phyloP scores from a whole-genome alignment of 2,797 vertebrate species.

The Chloroceryle amazona region DNA sequence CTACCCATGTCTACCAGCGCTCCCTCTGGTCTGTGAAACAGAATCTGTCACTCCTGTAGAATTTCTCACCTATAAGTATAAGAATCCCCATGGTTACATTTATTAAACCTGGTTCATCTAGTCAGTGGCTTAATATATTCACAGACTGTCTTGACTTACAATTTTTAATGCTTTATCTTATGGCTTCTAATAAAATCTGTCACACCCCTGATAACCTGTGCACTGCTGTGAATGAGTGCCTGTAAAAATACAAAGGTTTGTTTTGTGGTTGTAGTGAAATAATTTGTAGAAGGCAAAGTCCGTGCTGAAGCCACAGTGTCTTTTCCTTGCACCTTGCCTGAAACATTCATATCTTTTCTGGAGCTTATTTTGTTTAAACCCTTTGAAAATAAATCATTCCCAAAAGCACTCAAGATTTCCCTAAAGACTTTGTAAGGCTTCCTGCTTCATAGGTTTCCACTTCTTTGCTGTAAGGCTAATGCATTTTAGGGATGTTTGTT shows the following conservation, averaged over 20 bases:
- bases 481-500: slow-evolving; percentile 76
- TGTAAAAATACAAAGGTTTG: background rate
- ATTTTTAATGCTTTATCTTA: slow-evolving; percentile 9
- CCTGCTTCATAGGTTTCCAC: slow-evolving; percentile 73
- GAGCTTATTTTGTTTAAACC: slow-evolving; percentile 72
- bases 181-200: slow-evolving; percentile 7
- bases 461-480: slow-evolving; percentile 75
- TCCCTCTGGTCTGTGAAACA: background rate
- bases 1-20: background rate
- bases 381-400: slow-evolving; percentile 81
- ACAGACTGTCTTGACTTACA: background rate
- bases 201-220: background rate
- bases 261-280: slow-evolving; percentile 11
- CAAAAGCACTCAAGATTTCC: slow-evolving; percentile 81
- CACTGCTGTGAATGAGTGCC: background rate
- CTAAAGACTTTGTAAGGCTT: slow-evolving; percentile 75
- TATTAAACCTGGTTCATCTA: background rate
- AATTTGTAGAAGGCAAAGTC: slow-evolving; percentile 22
- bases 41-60: background rate
- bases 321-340: slow-evolving; percentile 51
- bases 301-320: background rate
- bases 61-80: slow-evolving; percentile 41
- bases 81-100: background rate
- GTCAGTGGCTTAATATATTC: background rate
- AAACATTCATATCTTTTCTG: slow-evolving; percentile 72